Base-by-base conservation (phyloP, 2,797 vertebrate genomes). In the Borostomias antarcticus region DNA sequence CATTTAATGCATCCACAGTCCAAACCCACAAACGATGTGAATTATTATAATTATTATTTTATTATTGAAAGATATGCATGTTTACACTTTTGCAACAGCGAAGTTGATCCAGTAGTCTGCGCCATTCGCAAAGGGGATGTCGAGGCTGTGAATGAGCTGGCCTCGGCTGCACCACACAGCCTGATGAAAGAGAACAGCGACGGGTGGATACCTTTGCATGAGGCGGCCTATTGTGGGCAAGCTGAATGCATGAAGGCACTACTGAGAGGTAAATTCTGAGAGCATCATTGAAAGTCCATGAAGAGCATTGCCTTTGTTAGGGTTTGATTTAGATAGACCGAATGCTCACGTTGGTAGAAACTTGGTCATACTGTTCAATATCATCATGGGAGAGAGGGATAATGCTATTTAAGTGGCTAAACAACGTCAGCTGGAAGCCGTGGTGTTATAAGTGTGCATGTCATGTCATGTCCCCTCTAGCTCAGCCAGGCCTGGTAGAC, bases 171-270 rank as follows among this genome's bases (percentile, higher is more conserved):
- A 87, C 84, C 92, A 68, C 89, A 83, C 82, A 82, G 91, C 59
- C 93, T 96, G 51, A 86, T 93, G 4, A 86, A 87, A 66, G 92
- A 93, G 70, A 94, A 94, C 84, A 90, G 91, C 66, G 94, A 97
- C 0, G 96, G 95, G 54, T 99, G 96, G 97, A 89, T 94, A 69
- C 94, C 94, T 0, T 76, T 98, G 60, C 97, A 99, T 0, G 93
- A 96, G 79, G 95, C 96, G 1, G 95, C 95, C 0, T 94, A 90
- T 83, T 93, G 92, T 2, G 96, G 95, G 25, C 90, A 95, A 87
- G 80, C 83, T 2, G 87, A 86, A 69, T 95, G 95, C 72, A 64
- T 97, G 65, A 93, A 86, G 78, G 74, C 89, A 37, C 75, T 98
- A 40, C 92, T 98, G 57, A 92, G 74, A 89, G 94, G 97, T 97